Base-by-base conservation (phyloP, 2,797 vertebrate species). In the Ctenochaetus hawaiiensis region DNA sequence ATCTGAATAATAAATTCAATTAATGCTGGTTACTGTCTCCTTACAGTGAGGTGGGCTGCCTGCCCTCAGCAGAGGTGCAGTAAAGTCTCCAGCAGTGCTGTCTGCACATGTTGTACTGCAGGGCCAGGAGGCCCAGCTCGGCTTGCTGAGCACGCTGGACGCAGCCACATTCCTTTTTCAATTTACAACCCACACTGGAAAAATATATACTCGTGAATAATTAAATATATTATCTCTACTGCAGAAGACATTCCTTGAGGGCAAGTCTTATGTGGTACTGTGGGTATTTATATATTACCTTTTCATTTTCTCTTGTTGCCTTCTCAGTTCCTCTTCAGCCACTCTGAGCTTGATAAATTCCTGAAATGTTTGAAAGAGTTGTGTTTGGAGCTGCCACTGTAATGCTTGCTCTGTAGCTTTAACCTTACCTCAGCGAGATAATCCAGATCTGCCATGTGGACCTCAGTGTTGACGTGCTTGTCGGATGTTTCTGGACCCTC, bases 81-180 rank as follows among this genome's bases (percentile, higher is more conserved):
- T 91, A 94, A 56, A 94, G 65, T n/a, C 91, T 94, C 77, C 81
- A 90, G 85, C 95, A 96, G 61, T 96, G 93, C 59, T 82, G 94
- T 47, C 71, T 91, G 78, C 95, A 97, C 93, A 96, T 89, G 60
- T 81, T 72, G 10, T 94, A 94, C 83, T 95, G 94, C 75, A 92
- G 64, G 0, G 85, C 82, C 43, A 97, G 84, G 41, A 97, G 87
- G 62, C 88, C 69, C 59, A 96, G 56, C 79, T 97, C 97, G 0
- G 96, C 95, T 12, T 81, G 87, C 51, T 85, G 65, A 60, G 82
- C 87, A 37, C 85, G 85, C 51, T 82, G 64, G 1, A 44, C 0
- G 81, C 77, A 87, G 12, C 80, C 83, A 73, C 90, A 73, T 5
- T 59, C 65, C 6, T 45, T n/a, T 7, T 5, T 53, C 44, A n/a